Base-by-base conservation (phyloP, 2,113 vertebrate genomes). In the Aldabrachelys gigantea region DNA sequence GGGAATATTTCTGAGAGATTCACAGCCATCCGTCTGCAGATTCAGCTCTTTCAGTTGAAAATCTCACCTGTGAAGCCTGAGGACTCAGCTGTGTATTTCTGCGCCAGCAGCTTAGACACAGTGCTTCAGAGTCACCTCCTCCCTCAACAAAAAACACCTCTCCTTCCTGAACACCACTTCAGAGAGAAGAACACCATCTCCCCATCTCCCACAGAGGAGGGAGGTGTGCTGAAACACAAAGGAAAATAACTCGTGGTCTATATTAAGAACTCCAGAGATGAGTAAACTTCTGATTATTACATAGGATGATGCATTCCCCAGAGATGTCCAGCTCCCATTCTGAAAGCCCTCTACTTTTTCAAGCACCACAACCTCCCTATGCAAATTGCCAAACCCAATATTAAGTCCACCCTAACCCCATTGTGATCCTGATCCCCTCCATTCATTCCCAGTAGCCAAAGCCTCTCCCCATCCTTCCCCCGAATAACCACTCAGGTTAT, bases 31-130 rank as follows among this genome's bases (percentile, higher is more conserved):
- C 56, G 19, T 5, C 25, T 16, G 0, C 1, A 54, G 4, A 56
- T 8, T n/a, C 19, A 22, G 21, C 9, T 16, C 5, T 91, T 92
- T 83, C 89, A 16, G 35, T 80, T 97, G 80, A 75, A 92, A 54
- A 91, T 90, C 54, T 12, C 8, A 5, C 54, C 85, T 6, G 57
- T 80, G 10, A 80, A 91, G 10, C 35, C 9, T 0, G 53, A 49
- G 44, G 91, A 95, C 85, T 88, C 87, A 0, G 90, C 65, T 17
- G 57, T 35, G 19, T 84, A 83, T 49, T 89, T 84, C 10, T 89
- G 81, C 25, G 50, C 88, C 54, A 89, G 88, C 50, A 82, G 65
- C 9, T 44, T 14, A 35, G 53, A 56, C 80, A 82, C 80, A 89
- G 87, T 41, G 21, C 21, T 24, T 44, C 6, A 5, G 17, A 57